These are phyloP conservation scores for Acinonyx jubatus DNA, from an alignment of 2,113 vertebrate species.

Conservation along the genomic window DNA sequence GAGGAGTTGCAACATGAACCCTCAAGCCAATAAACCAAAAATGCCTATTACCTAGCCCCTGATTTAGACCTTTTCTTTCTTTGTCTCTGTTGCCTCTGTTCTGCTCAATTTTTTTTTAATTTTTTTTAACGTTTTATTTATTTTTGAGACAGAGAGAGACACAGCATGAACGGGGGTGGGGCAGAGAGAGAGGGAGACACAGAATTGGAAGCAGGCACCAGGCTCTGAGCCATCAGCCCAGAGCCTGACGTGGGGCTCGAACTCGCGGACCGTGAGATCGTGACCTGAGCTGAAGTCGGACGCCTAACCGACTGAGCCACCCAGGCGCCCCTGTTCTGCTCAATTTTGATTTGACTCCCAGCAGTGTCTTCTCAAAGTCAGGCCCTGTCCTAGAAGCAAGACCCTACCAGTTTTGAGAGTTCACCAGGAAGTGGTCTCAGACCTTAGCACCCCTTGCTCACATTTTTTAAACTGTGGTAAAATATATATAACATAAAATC, in stretches of 20 bases:
- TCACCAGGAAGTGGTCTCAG: neutral
- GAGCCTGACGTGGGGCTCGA: too few relatives aligned
- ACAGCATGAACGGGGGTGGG: too few relatives aligned
- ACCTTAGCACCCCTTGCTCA: neutral
- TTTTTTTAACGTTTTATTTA: too few relatives aligned
- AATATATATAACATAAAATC: neutral
- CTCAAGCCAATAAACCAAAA: neutral
- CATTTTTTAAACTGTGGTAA: neutral
- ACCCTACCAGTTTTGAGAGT: neutral
- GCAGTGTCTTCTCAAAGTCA: neutral
- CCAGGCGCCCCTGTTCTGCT: neutral
- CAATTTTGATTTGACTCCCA: neutral
- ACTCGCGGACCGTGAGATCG: too few relatives aligned
- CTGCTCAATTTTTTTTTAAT: neutral
- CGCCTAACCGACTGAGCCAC: too few relatives aligned
- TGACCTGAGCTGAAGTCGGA: too few relatives aligned
- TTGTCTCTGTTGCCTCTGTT: neutral
- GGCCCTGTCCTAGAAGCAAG: neutral
- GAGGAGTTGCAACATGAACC: neutral
- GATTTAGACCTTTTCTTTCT: neutral
- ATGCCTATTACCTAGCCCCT: neutral
- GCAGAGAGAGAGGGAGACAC: too few relatives aligned
- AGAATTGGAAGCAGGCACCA: too few relatives aligned
- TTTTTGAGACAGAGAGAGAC: too few relatives aligned
- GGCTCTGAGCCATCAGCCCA: too few relatives aligned